These are phyloP conservation scores for Anthrax anthrax DNA, from an alignment of 2,888 invertebrate genomes.

Conservation along the genomic window DNA sequence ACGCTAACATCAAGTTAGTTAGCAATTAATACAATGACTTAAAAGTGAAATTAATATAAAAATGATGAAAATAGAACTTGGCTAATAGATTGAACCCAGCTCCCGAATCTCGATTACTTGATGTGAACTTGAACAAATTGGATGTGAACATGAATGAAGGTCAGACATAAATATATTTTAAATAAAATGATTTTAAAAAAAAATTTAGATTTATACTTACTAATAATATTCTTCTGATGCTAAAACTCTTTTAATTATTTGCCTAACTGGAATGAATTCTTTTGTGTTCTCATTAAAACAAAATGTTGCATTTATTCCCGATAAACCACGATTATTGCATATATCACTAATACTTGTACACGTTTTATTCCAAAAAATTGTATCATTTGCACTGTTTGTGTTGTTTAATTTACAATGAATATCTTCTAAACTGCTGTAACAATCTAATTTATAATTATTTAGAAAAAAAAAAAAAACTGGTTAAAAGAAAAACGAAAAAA, in stretches of 20 bases:
- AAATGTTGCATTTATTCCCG: conserved; percentile 34
- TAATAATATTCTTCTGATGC: conserved; percentile 55
- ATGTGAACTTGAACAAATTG: no score
- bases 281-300: conserved; percentile 33
- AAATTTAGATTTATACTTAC: conserved; percentile 26
- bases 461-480: conserved; percentile 4
- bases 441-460: conserved; percentile 35
- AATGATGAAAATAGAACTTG: no score
- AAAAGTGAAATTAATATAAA: no score
- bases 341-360: conserved; percentile 40
- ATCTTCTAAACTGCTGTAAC: conserved; percentile 51
- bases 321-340: conserved; percentile 34
- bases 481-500: conserved; percentile 9
- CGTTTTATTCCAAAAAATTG: conserved; percentile 39
- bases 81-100: no score
- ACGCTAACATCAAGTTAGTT: no score
- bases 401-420: conserved; percentile 36
- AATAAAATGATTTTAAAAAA: no score
- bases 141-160: no score
- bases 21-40: no score
- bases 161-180: no score
- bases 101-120: no score
- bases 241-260: conserved; percentile 39
- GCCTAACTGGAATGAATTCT: conserved; percentile 35
- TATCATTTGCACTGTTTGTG: conserved; percentile 24